Evolutionary conservation across 2,888 invertebrate genomes (phyloP), one percentile per base, ranked within the genome.

Genomic region (Caenorhabditis doughertyi): DNA sequence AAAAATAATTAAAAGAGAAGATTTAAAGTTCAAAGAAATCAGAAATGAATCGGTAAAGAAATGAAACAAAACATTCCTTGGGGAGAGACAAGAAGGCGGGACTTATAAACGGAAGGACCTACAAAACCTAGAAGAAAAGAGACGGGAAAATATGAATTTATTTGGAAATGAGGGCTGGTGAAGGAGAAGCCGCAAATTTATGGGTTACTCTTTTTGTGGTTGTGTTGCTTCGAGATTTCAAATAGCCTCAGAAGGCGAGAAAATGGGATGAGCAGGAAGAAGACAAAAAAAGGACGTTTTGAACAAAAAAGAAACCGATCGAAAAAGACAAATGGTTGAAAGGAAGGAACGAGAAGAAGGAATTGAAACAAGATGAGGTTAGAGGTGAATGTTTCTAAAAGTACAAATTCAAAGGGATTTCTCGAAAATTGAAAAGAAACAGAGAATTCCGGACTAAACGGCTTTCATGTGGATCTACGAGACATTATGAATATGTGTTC

Each of bases 181-280:
- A 39, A 65, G 65, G 51, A 65, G 49, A 65, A 32, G 65, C 51
- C 25, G 60, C 60, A 39, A 72, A 72, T 72, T 72, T 72, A 72
- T 72, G 72, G 72, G 72, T 72, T 72, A 72, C 72, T 72, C 72
- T 58, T 71, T 58, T 60, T 47, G 51, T n/a, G 35, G 39, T 58
- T 23, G 35, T 70, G 44, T 60, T 47, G 42, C 35, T 47, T 35
- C 44, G 71, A 18, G 71, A 58, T 70, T 58, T 51, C 25, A 13
- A 42, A 49, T 25, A 64, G 53, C 25, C 21, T 23, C 5, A 32
- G 55, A 42, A 32, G 47, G 29, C 25, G 23, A 29, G 27, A 8
- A 18, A 49, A 18, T 32, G 47, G 60, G 60, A 35, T 44, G 47
- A 60, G 56, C 39, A 47, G 29, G 39, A 27, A 56, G 35, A 53